Evolutionary conservation across 2,797 vertebrate species (phyloP).

Genomic region (Sternotherus odoratus): DNA sequence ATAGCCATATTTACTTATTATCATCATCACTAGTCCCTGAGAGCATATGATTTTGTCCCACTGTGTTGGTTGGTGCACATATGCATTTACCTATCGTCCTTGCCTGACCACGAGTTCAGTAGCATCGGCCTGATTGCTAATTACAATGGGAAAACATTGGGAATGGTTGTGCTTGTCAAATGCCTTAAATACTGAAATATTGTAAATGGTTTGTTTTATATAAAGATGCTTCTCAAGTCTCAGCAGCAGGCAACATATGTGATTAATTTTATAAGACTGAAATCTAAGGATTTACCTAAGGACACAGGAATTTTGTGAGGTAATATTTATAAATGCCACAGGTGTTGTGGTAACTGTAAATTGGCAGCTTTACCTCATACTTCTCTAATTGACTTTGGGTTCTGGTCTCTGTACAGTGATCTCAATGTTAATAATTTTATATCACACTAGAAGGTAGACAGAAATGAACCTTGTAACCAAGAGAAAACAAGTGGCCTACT

Average conservation of each 20-base stretch:
- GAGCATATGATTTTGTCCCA: background rate
- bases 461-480: background rate
- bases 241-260: constrained; percentile 65
- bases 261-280: constrained; percentile 73
- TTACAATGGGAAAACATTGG: constrained; percentile 21
- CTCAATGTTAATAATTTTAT: constrained; percentile 44
- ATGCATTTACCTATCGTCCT: constrained; percentile 1
- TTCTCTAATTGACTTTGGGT: constrained; percentile 60
- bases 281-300: constrained; percentile 72
- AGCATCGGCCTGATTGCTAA: constrained; percentile 18
- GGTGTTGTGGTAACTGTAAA: constrained; percentile 68
- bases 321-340: constrained; percentile 67
- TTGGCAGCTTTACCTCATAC: constrained; percentile 53
- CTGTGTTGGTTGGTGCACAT: background rate
- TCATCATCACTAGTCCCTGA: background rate
- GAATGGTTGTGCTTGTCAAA: constrained; percentile 17
- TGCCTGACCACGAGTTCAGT: background rate
- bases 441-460: constrained; percentile 41
- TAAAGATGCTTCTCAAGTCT: constrained; percentile 15
- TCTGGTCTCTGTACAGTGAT: constrained; percentile 30
- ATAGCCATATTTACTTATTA: background rate
- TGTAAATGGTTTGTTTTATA: background rate
- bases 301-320: constrained; percentile 75
- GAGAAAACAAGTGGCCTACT: background rate
- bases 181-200: constrained; percentile 35